Base-by-base conservation (phyloP, 2,113 vertebrate genomes). In the Hypanus sabinus region DNA sequence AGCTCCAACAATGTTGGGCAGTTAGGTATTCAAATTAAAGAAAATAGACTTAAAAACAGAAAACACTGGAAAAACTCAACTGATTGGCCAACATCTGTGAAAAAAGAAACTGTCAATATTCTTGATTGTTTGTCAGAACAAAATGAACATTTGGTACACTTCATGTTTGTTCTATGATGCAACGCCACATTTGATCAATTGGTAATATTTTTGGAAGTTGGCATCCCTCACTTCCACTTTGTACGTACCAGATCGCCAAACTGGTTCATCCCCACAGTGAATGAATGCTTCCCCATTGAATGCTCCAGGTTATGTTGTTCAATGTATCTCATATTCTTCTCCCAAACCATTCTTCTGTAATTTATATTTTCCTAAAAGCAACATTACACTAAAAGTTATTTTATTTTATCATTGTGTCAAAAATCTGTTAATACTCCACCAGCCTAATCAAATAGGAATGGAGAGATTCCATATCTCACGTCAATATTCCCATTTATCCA, bases 221-320 rank as follows among this genome's bases (percentile, higher is more conserved):
- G 9, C 22, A 46, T 55, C 24, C 10, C 20, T 55, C 22, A 16
- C 5, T 33, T 71, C 36, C 68, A 73, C 68, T 46, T 46, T 73
- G 62, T 94, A 77, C 70, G 36, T 62, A 94, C 33, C 24, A 57
- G 65, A 71, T 94, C 85, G 12, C 92, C 91, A 68, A 94, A 94
- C 38, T 94, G 92, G 68, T 94, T 94, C 93, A 93, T 93, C 38
- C 94, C 94, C 88, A 92, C 55, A 33, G 85, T 68, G 36, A 92
- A 94, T 11, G 85, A 79, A 75, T 93, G 94, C 24, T 94, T 94
- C 70, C 94, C 94, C 87, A 75, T 75, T 1, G 73, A 77, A 24
- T 94, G 57, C 22, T 94, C 94, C 80, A 73, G 24, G 80, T 94
- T 94, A 70, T 94, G 94, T 70, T 94, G 77, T 80, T 94, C 92